Base-by-base conservation (phyloP, 2,888 invertebrate species). In the Agelastica alni region DNA sequence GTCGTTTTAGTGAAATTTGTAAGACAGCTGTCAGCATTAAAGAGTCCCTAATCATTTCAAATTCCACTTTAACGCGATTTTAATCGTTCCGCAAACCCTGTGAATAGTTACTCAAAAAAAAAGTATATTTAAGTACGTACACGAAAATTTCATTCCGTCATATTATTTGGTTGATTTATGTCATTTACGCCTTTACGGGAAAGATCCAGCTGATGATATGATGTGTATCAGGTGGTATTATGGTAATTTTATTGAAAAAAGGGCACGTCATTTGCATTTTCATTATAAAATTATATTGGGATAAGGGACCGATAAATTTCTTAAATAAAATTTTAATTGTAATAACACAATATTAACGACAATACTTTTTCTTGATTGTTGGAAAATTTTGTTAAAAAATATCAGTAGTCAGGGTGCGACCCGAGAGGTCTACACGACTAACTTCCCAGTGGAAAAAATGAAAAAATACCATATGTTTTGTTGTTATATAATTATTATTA, bases 91-190 rank as follows among this genome's bases (percentile, higher is more conserved):
- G n/a, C n/a, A n/a, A n/a, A n/a, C n/a, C n/a, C n/a, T n/a, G n/a
- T n/a, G n/a, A 26, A 26, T 26, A 26, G 26, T 26, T 9, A 26
- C 26, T 26, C 26, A 6, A 26, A 26, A 26, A 26, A 45, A 48
- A 49, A 4, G 47, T 18, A 9, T 31, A 17, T 48, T 7, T 7
- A 32, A 28, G 31, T 31, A 36, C 32, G 22, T 41, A 48, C 20
- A 20, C 3, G n/a, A 14, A 31, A 20, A 14, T 49, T 41, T 41
- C 12, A 32, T 41, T 56, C 51, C 46, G 37, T 55, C 57, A 52
- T 60, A 62, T 65, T 61, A 64, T 60, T 61, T 58, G 46, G 61
- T 64, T 67, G 66, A 67, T 67, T 66, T 67, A 67, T 65, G 60
- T 51, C 52, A 48, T 63, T 67, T 63, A 63, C 65, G 64, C 64